Base-by-base conservation (phyloP, 2,888 invertebrate genomes). In the Brachypterus glaber region DNA sequence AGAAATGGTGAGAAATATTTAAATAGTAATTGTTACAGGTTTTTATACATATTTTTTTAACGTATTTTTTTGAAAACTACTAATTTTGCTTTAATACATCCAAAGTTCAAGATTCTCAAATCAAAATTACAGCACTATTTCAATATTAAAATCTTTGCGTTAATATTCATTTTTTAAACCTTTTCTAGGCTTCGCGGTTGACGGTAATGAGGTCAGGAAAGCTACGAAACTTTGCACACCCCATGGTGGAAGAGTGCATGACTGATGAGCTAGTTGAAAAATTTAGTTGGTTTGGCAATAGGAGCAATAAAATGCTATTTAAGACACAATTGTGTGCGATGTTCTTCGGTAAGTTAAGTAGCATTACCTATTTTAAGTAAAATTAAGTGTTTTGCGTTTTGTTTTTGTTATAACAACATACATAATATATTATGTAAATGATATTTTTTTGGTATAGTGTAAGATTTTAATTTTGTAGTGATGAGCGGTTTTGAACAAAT, bases 1-100 rank as follows among this genome's bases (percentile, higher is more conserved):
- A 21, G 21, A 21, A 21, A 21, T 21, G 21, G 21, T 21, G 21
- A 21, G 21, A 21, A 21, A 21, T 21, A 21, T 21, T 21, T 21
- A 21, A 21, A 21, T 21, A 21, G 21, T 21, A n/a, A n/a, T n/a
- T n/a, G n/a, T n/a, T n/a, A n/a, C n/a, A n/a, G n/a, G n/a, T n/a
- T n/a, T n/a, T n/a, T n/a, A n/a, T n/a, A n/a, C n/a, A n/a, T n/a
- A 21, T 21, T 21, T 21, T 21, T 21, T 7, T 21, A 21, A 9
- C 21, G 9, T 5, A 21, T 7, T 21, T 7, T 21, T 21, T 7
- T 7, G 9, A 21, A 21, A 21, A 7, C 9, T 9, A 21, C 7
- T 21, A 21, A 21, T 21, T 21, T n/a, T 21, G 9, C 9, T 21
- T 21, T 21, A 21, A 7, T 21, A 7, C 21, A 21, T 21, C 21